A percentile compares a stretch with the other conserved stretches of the same genome.
These are phyloP conservation scores for Drosophila bifasciata DNA, from an alignment of 1,140 invertebrate genomes.

Conservation along the genomic window DNA sequence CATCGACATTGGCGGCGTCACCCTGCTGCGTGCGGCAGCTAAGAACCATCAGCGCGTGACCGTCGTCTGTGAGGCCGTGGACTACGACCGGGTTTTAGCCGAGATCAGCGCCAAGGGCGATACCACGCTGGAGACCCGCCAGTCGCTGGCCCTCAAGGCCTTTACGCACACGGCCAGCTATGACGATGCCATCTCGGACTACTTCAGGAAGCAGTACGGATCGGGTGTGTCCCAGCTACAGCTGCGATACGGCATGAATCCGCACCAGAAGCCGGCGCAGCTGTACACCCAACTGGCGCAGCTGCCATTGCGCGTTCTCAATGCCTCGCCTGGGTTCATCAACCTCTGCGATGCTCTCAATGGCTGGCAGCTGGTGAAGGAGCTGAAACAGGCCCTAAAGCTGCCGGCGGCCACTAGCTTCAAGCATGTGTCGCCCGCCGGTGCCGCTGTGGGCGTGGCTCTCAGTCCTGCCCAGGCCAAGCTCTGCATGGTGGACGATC, in stretches of 20 bases:
- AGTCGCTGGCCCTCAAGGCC: constrained; percentile 93
- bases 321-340: constrained; percentile 96
- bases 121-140: constrained; percentile 90
- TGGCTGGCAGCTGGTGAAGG: constrained; percentile 97
- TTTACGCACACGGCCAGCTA: constrained; percentile 98
- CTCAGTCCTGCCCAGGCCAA: constrained; percentile 90
- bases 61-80: constrained; percentile 95
- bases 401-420: constrained; percentile 98
- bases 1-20: constrained; percentile 98
- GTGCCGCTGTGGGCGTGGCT: constrained; percentile 95
- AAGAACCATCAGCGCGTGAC: constrained; percentile 99
- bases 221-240: constrained; percentile 91
- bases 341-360: constrained; percentile 99
- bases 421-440: constrained; percentile 98
- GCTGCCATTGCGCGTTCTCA: constrained; percentile 95
- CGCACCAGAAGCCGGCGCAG: constrained; percentile 98
- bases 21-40: constrained; percentile 96
- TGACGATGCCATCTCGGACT: constrained; percentile 97
- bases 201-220: constrained; percentile 96
- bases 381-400: constrained; percentile 91
- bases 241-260: constrained; percentile 98
- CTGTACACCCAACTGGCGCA: constrained; percentile 92
- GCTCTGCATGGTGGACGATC: constrained; percentile 97
- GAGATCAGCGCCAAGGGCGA: constrained; percentile 88
- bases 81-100: constrained; percentile 91